These are phyloP conservation scores for Ceratosolen fusciceps DNA, from an alignment of 1,140 invertebrate genomes.

Conservation along the genomic window DNA sequence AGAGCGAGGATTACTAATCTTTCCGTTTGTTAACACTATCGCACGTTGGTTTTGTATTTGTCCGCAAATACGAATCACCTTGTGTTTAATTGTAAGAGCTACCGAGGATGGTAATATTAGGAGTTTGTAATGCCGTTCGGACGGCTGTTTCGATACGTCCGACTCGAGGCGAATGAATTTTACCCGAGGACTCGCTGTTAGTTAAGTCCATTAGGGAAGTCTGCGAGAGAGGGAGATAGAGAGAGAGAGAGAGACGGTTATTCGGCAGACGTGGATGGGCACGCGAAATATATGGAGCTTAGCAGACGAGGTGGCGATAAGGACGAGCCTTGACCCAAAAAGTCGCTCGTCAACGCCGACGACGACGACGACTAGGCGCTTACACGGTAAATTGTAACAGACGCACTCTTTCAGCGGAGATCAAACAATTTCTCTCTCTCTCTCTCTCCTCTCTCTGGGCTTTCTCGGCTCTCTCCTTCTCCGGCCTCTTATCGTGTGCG, in stretches of 20 bases:
- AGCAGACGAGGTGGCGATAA: constrained; percentile 47
- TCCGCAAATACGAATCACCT: not conserved
- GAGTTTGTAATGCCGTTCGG: not conserved
- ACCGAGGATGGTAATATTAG: not conserved
- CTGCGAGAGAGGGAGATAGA: too few relatives aligned
- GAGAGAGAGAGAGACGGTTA: too few relatives aligned
- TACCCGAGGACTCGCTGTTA: too few relatives aligned
- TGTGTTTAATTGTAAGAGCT: not conserved
- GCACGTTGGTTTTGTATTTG: not conserved
- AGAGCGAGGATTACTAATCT: not conserved
- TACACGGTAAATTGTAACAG: constrained; percentile 29
- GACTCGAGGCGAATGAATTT: too few relatives aligned
- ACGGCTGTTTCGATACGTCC: too few relatives aligned
- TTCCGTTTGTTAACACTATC: not conserved
- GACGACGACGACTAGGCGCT: not conserved
- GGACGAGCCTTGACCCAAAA: constrained; percentile 54
- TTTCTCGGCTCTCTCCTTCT: not conserved
- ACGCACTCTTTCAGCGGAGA: constrained; percentile 36
- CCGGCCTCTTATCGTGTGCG: not conserved
- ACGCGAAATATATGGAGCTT: constrained; percentile 31
- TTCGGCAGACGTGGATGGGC: not conserved
- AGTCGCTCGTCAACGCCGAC: constrained; percentile 28
- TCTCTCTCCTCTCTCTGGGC: not conserved
- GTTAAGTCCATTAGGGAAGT: too few relatives aligned
- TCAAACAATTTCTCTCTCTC: constrained; percentile 46